phyloP scores from a whole-genome alignment of 2,797 vertebrate species.

The Pangasius krempfi region DNA sequence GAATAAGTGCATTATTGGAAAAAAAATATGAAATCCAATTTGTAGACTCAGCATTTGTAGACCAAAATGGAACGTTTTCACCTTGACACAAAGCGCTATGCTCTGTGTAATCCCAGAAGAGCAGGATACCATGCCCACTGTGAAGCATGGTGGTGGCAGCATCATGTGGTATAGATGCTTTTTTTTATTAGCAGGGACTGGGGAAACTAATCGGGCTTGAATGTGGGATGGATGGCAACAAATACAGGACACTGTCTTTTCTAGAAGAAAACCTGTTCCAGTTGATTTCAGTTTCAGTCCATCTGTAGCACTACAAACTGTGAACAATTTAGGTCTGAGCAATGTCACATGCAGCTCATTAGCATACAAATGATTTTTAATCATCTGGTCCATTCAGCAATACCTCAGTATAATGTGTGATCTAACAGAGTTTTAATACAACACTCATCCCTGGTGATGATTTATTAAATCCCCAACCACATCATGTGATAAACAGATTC shows the following conservation, averaged over 20 bases:
- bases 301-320: neutral
- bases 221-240: neutral
- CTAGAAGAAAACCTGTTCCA: neutral
- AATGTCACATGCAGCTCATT: neutral
- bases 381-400: neutral
- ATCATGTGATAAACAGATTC: neutral
- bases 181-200: neutral
- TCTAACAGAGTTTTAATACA: neutral
- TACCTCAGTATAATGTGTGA: neutral
- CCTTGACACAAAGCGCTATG: neutral
- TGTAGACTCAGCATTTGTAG: neutral
- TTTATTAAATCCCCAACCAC: neutral
- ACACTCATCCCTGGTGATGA: neutral
- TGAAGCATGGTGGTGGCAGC: neutral
- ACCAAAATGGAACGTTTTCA: neutral
- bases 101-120: neutral
- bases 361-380: neutral
- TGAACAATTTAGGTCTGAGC: neutral
- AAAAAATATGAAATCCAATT: neutral
- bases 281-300: neutral
- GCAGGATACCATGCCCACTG: neutral
- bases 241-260: neutral
- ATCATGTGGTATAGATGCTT: neutral
- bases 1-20: neutral
- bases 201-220: neutral